Conservation (phyloP, 2,888 invertebrate species). For the Platycnemis pennipes region DNA sequence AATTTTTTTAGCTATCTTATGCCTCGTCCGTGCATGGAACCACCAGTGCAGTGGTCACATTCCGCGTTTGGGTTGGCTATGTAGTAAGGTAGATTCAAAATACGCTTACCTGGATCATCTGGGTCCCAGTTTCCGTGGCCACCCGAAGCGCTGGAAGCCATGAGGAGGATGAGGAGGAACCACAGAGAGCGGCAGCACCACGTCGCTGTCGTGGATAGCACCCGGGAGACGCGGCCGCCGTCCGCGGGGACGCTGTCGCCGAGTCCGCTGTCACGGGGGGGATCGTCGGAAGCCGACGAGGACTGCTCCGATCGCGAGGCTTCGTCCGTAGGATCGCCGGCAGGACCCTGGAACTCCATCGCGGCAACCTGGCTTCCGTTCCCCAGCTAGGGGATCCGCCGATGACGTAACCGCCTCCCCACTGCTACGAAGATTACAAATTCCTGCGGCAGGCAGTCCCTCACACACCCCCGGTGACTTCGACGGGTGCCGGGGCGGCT, state of each 20-base stretch:
- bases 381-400: too few species aligned
- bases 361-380: too few species aligned
- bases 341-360: background rate
- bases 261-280: background rate
- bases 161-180: background rate
- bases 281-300: background rate
- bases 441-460: too few species aligned
- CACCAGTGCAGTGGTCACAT: too few species aligned
- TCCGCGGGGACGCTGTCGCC: background rate
- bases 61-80: too few species aligned
- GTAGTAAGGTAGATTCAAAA: too few species aligned
- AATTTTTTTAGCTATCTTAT: too few species aligned
- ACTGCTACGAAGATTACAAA: too few species aligned
- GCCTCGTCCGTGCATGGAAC: too few species aligned
- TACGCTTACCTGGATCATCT: slow-evolving; percentile 40
- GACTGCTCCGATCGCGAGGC: background rate
- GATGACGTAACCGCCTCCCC: too few species aligned
- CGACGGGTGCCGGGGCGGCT: too few species aligned
- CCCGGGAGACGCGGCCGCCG: background rate
- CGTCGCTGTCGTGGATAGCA: background rate
- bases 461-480: too few species aligned
- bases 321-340: background rate
- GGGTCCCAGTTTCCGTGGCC: slow-evolving; percentile 57
- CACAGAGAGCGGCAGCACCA: background rate
- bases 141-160: background rate